Percentiles rank a stretch among this genome's conserved stretches.
phyloP scores from a whole-genome alignment of 2,113 vertebrate genomes.

The Chroicocephalus ridibundus region DNA sequence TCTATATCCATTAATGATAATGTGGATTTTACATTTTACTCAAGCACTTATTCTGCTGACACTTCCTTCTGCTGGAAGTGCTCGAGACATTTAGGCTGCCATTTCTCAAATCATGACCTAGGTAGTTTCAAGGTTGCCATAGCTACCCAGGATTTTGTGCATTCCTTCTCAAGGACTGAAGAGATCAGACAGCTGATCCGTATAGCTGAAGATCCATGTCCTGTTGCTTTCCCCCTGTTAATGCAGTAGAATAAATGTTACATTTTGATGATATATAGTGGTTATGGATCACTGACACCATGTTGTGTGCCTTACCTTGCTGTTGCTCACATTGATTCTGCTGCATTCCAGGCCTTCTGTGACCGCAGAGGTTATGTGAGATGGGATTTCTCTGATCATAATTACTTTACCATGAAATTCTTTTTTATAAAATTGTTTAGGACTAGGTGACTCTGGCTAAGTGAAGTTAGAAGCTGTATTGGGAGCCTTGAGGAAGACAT shows the following conservation, averaged over 20 bases:
- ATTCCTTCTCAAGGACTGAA: neutral
- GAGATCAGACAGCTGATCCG: neutral
- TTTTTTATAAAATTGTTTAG: neutral
- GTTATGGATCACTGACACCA: neutral
- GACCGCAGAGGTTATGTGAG: neutral
- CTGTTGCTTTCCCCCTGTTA: neutral
- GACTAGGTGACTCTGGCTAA: rapidly evolving
- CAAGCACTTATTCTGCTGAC: neutral
- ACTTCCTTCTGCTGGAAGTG: neutral
- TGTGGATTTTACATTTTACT: neutral
- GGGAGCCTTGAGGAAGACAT: neutral
- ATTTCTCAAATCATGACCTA: neutral
- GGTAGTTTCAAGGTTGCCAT: neutral
- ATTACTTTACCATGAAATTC: neutral
- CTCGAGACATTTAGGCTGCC: neutral
- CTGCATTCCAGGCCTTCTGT: neutral
- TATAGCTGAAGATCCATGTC: neutral
- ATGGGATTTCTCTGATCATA: neutral
- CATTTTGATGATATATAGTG: neutral
- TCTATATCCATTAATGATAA: neutral
- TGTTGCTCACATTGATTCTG: neutral
- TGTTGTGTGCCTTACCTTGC: neutral
- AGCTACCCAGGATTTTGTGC: neutral
- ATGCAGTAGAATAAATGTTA: neutral
- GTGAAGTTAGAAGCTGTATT: neutral